Base-by-base conservation (phyloP, 2,797 vertebrate genomes). In the Argya squamiceps region DNA sequence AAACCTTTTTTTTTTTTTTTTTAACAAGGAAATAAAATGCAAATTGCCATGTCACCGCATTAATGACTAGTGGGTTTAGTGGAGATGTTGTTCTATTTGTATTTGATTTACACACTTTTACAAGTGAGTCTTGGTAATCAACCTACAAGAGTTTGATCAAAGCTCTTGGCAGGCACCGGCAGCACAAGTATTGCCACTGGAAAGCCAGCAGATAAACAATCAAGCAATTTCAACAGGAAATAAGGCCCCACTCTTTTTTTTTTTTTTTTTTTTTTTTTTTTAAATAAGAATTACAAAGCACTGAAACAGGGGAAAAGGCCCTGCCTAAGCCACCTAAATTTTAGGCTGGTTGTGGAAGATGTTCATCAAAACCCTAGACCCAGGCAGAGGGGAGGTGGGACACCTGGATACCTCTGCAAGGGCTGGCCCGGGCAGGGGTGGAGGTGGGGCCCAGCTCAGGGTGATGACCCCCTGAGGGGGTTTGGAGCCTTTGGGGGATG, bases 1-100 rank as follows among this genome's bases (percentile, higher is more conserved):
- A 53, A 10, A 0, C 1, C 2, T 15, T 18, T 69, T 17, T 49
- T 32, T 60, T 43, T 68, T 15, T 20, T 0, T 55, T 55, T n/a
- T 55, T 2, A 41, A 37, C 17, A 43, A 63, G 64, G 68, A 78
- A 81, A 77, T 52, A 41, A 74, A 88, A 91, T 41, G 81, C 58
- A 80, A 58, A 75, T 65, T 19, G 7, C 27, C 1, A 0, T n/a
- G 68, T 65, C 75, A 37, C 32, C 1, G 0, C 30, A 2, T 19
- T 44, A 41, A 60, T 19, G 34, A 26, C 52, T 29, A 3, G 5
- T 9, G 4, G 56, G 26, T 69, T 20, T 55, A 12, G 36, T 21
- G 32, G 47, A 74, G 76, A 23, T 34, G 70, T 11, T 44, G 47
- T 19, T 84, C 69, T 46, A 3, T 78, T 77, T 53, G 75, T 67